Conservation (phyloP, 1,140 invertebrate genomes). For the Neodiprion lecontei region DNA sequence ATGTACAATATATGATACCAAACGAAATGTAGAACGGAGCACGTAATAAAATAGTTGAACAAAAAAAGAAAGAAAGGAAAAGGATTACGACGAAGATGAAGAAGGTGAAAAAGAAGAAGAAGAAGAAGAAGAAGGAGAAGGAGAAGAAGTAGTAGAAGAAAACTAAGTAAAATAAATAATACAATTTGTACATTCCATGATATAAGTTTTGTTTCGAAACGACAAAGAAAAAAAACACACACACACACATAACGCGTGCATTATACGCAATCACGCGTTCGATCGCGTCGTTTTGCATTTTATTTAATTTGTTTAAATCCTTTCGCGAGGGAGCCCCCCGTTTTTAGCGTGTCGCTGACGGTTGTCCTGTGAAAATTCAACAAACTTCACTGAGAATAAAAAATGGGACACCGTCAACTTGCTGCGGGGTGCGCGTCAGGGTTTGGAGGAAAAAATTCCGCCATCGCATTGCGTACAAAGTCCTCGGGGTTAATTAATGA, state of each 20-base stretch:
- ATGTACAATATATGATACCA: no score
- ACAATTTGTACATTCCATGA: slow-evolving; percentile 75
- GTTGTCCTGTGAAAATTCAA: not conserved
- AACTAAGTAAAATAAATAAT: slow-evolving; percentile 62
- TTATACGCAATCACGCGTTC: not conserved
- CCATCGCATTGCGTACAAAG: no score
- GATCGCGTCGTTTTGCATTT: not conserved
- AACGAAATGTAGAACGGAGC: no score
- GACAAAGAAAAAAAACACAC: slow-evolving; percentile 9
- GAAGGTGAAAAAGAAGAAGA: slow-evolving; percentile 4
- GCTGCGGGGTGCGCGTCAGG: not conserved
- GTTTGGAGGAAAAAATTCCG: not conserved
- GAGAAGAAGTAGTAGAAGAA: not conserved
- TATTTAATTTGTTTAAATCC: not conserved
- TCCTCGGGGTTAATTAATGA: no score
- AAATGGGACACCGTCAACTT: not conserved
- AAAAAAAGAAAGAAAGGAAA: no score
- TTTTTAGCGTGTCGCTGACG: not conserved
- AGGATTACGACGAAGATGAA: not conserved
- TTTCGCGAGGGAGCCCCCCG: not conserved
- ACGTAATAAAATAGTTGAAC: no score
- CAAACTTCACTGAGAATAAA: not conserved
- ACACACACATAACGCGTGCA: not conserved
- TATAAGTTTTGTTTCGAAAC: slow-evolving; percentile 61
- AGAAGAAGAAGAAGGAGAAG: not conserved